phyloP scores from a whole-genome alignment of 1,140 invertebrate species.

The Papilio xuthus region DNA sequence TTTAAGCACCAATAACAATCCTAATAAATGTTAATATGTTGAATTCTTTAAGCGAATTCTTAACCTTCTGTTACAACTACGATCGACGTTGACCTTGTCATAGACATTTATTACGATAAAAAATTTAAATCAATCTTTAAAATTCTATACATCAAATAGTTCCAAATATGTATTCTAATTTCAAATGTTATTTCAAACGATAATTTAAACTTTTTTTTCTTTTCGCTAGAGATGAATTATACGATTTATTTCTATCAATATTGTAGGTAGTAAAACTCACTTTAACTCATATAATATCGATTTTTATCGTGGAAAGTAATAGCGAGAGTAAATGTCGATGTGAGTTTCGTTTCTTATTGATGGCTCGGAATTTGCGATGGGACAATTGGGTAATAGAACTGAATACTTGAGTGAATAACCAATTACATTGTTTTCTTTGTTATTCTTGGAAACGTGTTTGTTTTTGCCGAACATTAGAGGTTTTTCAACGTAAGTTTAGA shows the following conservation, averaged over 20 bases:
- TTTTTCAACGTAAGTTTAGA: neutral
- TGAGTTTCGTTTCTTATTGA: constrained; percentile 34
- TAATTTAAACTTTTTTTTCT: too few species aligned
- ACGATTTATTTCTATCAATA: neutral
- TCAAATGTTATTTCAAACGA: too few species aligned
- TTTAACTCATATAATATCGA: neutral
- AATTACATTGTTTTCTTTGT: neutral
- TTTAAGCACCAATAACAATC: constrained; percentile 32
- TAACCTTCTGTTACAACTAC: neutral
- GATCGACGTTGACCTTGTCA: neutral
- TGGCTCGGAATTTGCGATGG: constrained; percentile 26
- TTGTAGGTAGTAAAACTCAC: neutral
- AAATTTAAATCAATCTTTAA: neutral
- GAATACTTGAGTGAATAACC: constrained; percentile 28
- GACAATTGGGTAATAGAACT: constrained; percentile 37
- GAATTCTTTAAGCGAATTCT: neutral
- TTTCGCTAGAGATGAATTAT: neutral
- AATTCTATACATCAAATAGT: neutral
- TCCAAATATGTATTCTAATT: too few species aligned
- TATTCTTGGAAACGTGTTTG: neutral
- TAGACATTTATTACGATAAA: neutral
- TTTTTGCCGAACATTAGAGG: neutral
- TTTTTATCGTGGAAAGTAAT: neutral
- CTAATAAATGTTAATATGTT: constrained; percentile 13
- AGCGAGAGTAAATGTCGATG: constrained; percentile 9